Base-by-base conservation (phyloP, 2,888 invertebrate species). In the Erynnis tages region DNA sequence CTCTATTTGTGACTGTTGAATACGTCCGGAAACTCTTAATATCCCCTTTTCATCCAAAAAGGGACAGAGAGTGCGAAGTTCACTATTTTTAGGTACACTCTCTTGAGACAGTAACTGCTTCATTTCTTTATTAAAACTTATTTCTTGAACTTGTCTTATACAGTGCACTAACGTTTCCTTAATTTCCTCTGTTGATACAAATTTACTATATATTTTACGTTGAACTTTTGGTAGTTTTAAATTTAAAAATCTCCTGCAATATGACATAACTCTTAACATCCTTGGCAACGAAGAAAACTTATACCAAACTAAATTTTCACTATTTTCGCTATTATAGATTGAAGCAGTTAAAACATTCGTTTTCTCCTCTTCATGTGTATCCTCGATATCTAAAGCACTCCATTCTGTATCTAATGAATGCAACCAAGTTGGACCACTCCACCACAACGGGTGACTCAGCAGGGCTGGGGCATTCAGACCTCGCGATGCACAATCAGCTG, bases 21-120 rank as follows among this genome's bases (percentile, higher is more conserved):
- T 35, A 17, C 69, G 53, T 2, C 67, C 67, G n/a, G 57, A 46
- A 0, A 62, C 62, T 54, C 65, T 55, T 5, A 64, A 3, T 0
- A 65, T 44, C 0, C 54, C 56, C 2, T 61, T 27, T 0, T 37
- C 19, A 41, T 67, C 65, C 0, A 65, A 11, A 41, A 57, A 50
- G 1, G 62, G 60, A 54, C 29, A 44, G 8, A 63, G 53, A 1
- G 56, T 45, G 2, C 23, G 19, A 2, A 38, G 16, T 2, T 11
- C 6, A 23, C 44, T 49, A 4, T 41, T 57, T 7, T 30, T 49
- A n/a, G 25, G n/a, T 2, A 43, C 29, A 19, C 14, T 6, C 11
- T 19, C 30, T 17, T n/a, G 10, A 7, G 7, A 10, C 17, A 19
- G 17, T 19, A 43, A 7, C 10, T 29, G 19, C 0, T 30, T 11